Evolutionary conservation across 1,140 invertebrate species (phyloP), one percentile per base, ranked within the genome.

Genomic region (Megalonaias nervosa): DNA sequence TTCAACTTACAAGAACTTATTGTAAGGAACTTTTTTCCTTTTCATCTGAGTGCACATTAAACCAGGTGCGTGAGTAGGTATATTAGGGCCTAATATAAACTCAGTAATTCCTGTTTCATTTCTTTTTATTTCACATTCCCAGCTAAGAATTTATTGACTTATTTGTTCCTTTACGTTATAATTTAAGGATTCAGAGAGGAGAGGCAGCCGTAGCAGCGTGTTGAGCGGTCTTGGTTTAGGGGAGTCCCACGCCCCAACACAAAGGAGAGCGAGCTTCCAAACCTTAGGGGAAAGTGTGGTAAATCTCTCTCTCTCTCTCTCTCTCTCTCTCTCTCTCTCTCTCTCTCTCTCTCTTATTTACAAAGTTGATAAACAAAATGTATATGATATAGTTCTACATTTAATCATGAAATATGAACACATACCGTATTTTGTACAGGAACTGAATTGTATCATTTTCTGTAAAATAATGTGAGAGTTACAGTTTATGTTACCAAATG

Each of bases 251-350:
- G 77, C 72, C 38, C 38, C 38, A 6, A 48, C 38, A 31, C 84
- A 83, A 59, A 79, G 86, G 59, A 67, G 86, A 64, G 85, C 84
- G n/a, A 88, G 86, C 71, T 88, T 88, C 69, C 86, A 88, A 74
- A 82, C 84, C 23, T 80, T 88, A 23, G 86, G 86, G 9, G 86
- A 88, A 71, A 88, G 82, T 72, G 83, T 88, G 79, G 86, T 88
- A 80, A 65, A 69, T 23, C 55, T 58, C 38, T 48, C 38, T 48
- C 38, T 48, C 38, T 48, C 38, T 48, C 38, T 48, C 38, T 31
- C 26, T 31, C 26, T 48, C 11, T 48, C 11, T 48, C 6, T 11
- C 6, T 48, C 38, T 48, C 31, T 23, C 38, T 48, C 38, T 48
- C 38, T 48, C 38, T 31, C 26, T 31, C 26, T 48, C 11, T 48